A percentile compares a stretch with the other conserved stretches of the same genome.
Conservation (phyloP, 64 coral and sea anemone genomes). For the Actinia tenebrosa region DNA sequence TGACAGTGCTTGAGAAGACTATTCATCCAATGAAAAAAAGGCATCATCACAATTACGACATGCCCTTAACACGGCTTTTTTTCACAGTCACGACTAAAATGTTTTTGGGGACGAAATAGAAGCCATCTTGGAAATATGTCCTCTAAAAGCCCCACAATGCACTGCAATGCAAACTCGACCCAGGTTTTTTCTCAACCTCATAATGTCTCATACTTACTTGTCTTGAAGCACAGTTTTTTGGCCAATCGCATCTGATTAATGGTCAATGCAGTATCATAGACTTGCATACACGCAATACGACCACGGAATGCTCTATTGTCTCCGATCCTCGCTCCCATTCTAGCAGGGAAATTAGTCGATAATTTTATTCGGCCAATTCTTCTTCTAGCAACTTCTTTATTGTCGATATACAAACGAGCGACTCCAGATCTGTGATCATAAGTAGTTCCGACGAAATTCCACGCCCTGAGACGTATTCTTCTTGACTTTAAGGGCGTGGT, state of each 20-base stretch:
- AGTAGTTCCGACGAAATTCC: slow-evolving; percentile 73
- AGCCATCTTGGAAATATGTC: no score
- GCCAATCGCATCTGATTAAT: slow-evolving; percentile 39
- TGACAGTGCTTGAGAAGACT: no score
- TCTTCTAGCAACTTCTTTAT: slow-evolving; percentile 44
- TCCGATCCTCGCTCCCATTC: slow-evolving; percentile 55
- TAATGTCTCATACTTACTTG: background rate
- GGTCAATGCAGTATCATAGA: slow-evolving; percentile 51
- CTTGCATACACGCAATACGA: slow-evolving; percentile 69
- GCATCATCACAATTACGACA: no score
- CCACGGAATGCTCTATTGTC: slow-evolving; percentile 74
- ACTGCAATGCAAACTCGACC: no score
- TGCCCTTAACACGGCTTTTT: no score
- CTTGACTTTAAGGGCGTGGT: slow-evolving; percentile 21
- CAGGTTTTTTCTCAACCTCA: no score
- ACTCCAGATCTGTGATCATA: slow-evolving; percentile 55
- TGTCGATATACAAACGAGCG: slow-evolving; percentile 66
- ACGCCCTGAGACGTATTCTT: slow-evolving; percentile 35
- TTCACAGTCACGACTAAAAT: no score
- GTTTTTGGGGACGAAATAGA: no score
- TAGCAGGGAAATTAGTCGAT: slow-evolving; percentile 71
- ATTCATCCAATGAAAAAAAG: no score
- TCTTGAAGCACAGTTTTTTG: slow-evolving; percentile 59
- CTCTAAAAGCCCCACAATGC: no score
- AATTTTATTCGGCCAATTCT: slow-evolving; percentile 63